These are phyloP conservation scores for Camelus bactrianus DNA, from an alignment of 2,113 vertebrate species.

Conservation along the genomic window DNA sequence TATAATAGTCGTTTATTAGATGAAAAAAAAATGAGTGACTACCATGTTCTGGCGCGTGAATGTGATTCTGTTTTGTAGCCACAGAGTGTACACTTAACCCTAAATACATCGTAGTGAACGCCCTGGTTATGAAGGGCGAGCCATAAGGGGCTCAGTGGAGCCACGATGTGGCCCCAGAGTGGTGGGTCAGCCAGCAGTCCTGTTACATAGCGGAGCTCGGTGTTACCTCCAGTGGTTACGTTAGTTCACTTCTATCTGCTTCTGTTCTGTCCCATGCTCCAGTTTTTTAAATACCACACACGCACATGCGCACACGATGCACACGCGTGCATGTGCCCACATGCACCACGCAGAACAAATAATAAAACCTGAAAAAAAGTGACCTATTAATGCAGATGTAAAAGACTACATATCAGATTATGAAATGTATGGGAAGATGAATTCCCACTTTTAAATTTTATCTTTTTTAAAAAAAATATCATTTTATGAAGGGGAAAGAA, in stretches of 20 bases:
- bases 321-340: too few species aligned
- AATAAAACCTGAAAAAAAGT: not conserved
- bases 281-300: not conserved
- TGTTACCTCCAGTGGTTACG: too few species aligned
- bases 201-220: not conserved
- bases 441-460: slow-evolving; percentile 21
- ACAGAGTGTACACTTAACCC: not conserved
- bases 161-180: not conserved
- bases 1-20: not conserved
- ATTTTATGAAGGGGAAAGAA: not conserved
- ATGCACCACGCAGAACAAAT: not conserved
- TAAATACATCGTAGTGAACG: not conserved
- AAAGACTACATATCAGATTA: not conserved
- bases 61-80: not conserved
- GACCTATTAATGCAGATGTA: not conserved
- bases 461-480: not conserved
- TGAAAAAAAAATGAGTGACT: slow-evolving; percentile 19
- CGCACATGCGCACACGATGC: too few species aligned
- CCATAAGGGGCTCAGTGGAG: not conserved
- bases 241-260: not conserved
- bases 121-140: not conserved
- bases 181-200: not conserved
- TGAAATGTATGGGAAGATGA: not conserved
- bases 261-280: not conserved
- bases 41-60: not conserved